These are phyloP conservation scores for Coenonympha glycerion DNA, from an alignment of 2,888 invertebrate species.

Conservation along the genomic window DNA sequence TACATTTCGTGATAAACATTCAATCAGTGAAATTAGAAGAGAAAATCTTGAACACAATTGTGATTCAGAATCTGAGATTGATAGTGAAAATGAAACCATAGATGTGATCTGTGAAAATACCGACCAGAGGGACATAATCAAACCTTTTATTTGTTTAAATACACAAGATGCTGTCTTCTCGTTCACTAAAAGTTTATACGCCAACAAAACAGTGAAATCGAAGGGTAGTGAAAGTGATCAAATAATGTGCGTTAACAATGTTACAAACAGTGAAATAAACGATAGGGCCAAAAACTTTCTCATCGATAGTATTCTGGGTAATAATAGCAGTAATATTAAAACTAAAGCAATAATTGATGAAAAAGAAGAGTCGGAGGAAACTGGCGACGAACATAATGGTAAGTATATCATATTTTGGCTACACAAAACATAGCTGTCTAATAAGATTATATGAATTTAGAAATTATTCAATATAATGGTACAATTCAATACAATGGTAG, in stretches of 20 bases:
- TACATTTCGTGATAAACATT: slow-evolving; percentile 32
- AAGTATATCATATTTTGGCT: too few species aligned
- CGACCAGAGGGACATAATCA: slow-evolving; percentile 37
- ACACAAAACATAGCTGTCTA: too few species aligned
- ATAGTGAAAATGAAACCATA: slow-evolving; percentile 69
- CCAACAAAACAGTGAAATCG: slow-evolving; percentile 39
- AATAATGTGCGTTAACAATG: slow-evolving; percentile 38
- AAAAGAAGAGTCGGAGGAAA: slow-evolving; percentile 49
- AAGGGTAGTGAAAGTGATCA: slow-evolving; percentile 31
- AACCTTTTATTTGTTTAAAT: slow-evolving; percentile 35
- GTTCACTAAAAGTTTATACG: slow-evolving; percentile 44
- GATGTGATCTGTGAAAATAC: slow-evolving; percentile 68
- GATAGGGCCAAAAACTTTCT: slow-evolving; percentile 72
- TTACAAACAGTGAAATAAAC: slow-evolving; percentile 36
- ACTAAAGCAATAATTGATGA: slow-evolving; percentile 34
- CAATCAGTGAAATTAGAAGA: slow-evolving; percentile 34
- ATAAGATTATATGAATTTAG: too few species aligned
- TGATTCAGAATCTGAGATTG: slow-evolving; percentile 56
- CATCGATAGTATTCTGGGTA: slow-evolving; percentile 75
- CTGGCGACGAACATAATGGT: slow-evolving; percentile 68
- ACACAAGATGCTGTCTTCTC: slow-evolving; percentile 42
- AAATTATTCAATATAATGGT: too few species aligned
- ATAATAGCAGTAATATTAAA: slow-evolving; percentile 42
- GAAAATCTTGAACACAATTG: slow-evolving; percentile 42
- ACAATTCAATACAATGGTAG: too few species aligned